Evolutionary conservation across 2,113 vertebrate genomes (phyloP), one percentile per base, ranked within the genome.

Genomic region (Nanger granti): DNA sequence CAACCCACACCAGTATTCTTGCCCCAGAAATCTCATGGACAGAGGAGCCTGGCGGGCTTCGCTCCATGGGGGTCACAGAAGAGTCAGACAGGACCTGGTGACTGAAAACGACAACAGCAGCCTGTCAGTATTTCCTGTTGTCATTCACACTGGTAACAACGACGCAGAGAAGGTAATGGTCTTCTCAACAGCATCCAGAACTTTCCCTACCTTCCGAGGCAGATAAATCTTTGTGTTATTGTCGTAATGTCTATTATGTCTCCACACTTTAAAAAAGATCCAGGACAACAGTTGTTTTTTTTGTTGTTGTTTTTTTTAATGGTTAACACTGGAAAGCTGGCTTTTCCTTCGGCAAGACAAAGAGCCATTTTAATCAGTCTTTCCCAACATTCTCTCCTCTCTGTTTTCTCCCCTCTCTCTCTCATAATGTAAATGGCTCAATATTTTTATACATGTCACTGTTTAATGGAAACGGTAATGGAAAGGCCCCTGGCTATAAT

Each of bases 401-500:
- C 22, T 84, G 5, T 37, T 8, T n/a, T 59, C n/a, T 62, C 26
- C n/a, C 13, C 26, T 31, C 12, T 26, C 34, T 34, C 60, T 18
- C 14, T 13, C 28, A 0, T 28, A 76, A 47, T 18, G 31, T 55
- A 55, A 92, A 87, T 62, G 52, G 54, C 54, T 94, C 31, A 20
- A 22, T 85, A 31, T 44, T 93, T 88, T 52, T 37, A 85, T 62
- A 64, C 22, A 31, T 34, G 31, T 18, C 94, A 37, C 29, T 15
- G 28, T 49, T 79, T 95, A 82, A 64, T 93, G 91, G 80, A 73
- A 89, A 96, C 89, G 59, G 31, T 55, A 93, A 85, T 60, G 54
- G 41, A 91, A 95, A 60, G 49, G 66, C 95, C 76, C 17, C 37
- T 9, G n/a, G 88, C 47, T 73, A 62, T 76, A 60, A 89, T 52